Conservation (phyloP, 2,797 vertebrate genomes). For the Neoniphon sammara region DNA sequence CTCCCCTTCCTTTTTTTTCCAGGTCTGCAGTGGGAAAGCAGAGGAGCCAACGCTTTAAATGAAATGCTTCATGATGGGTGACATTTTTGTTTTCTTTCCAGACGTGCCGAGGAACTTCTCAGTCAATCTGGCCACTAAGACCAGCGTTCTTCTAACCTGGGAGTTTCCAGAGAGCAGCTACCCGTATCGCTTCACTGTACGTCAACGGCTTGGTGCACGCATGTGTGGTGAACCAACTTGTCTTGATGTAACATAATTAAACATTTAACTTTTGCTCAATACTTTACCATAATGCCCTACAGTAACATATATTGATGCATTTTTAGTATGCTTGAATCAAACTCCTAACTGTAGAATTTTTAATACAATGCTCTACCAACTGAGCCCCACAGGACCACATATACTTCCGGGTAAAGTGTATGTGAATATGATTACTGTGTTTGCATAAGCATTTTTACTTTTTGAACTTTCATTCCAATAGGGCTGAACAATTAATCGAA, state of each 20-base stretch:
- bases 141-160: constrained; percentile 95
- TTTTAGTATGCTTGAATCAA: background rate
- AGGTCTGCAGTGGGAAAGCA: constrained; percentile 51
- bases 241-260: constrained; percentile 1
- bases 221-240: background rate
- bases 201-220: constrained; percentile 47
- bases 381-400: background rate
- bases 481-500: too few species aligned
- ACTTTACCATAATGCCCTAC: background rate
- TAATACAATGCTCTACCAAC: background rate
- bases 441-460: background rate
- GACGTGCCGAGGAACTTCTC: constrained; percentile 98
- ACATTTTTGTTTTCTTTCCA: constrained; percentile 76
- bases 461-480: background rate
- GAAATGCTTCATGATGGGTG: constrained; percentile 28
- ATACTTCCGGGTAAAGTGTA: background rate
- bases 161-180: constrained; percentile 93
- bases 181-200: constrained; percentile 90
- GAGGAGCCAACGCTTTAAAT: constrained; percentile 22
- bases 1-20: constrained; percentile 45
- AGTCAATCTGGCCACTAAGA: constrained; percentile 97
- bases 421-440: background rate
- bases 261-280: background rate
- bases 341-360: too few species aligned
- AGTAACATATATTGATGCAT: background rate